Conservation (phyloP, 2,797 vertebrate genomes). For the Diceros bicornis region DNA sequence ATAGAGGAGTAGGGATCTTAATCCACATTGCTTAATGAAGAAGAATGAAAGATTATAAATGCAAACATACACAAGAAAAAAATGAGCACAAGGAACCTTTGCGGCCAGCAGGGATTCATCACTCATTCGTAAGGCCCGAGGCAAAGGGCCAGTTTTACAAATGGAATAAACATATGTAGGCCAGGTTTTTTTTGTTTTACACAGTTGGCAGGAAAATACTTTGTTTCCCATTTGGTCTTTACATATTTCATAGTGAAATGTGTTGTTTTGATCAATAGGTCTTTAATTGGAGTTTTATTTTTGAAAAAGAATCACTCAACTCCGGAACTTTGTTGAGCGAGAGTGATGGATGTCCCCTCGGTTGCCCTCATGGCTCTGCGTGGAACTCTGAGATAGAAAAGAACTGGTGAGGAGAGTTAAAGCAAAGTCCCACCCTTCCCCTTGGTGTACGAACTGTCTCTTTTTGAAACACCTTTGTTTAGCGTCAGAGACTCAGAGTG, state of each 20-base stretch:
- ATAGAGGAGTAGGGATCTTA: not conserved
- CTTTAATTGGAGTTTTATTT: constrained; percentile 74
- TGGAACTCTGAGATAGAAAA: not conserved
- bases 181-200: constrained; percentile 62
- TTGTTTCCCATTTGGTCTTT: constrained; percentile 78
- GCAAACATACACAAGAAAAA: not conserved
- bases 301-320: not conserved
- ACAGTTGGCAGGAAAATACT: constrained; percentile 74
- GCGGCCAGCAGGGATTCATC: constrained; percentile 56
- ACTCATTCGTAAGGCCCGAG: constrained; percentile 73
- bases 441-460: not conserved
- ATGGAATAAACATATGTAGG: constrained; percentile 79
- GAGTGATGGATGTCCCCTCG: not conserved
- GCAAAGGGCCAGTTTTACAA: constrained; percentile 76
- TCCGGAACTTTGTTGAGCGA: not conserved
- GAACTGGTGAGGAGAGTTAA: not conserved
- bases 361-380: not conserved
- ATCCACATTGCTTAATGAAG: constrained; percentile 39
- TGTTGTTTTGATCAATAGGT: constrained; percentile 81
- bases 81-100: constrained; percentile 29
- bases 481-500: not conserved
- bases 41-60: constrained; percentile 45
- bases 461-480: not conserved
- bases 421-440: not conserved
- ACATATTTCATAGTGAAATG: constrained; percentile 74